Evolutionary conservation across 2,888 invertebrate genomes (phyloP).

Genomic region (Lepeophtheirus nordmannii): DNA sequence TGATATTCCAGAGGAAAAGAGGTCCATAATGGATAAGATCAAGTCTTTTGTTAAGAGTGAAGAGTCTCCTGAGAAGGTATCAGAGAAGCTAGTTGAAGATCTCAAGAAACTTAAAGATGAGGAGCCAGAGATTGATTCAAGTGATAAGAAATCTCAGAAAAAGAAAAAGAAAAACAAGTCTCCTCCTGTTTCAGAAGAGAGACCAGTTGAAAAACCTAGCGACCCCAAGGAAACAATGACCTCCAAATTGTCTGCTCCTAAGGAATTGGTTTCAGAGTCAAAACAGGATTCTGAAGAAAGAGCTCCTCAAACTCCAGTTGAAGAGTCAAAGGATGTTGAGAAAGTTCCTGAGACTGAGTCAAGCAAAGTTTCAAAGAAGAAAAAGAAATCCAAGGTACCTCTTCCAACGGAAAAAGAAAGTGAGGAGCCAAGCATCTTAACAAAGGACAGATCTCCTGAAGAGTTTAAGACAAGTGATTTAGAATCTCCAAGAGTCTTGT

Average conservation of each 20-base stretch:
- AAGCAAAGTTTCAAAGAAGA: neutral
- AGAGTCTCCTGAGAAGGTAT: neutral
- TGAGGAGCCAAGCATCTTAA: neutral
- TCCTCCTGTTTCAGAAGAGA: constrained; percentile 1
- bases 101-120: neutral
- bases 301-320: neutral
- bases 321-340: neutral
- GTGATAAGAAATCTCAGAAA: neutral
- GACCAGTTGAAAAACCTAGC: too few relatives aligned
- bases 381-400: neutral
- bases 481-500: too few relatives aligned
- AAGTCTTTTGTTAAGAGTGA: neutral
- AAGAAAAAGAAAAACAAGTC: neutral
- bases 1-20: neutral
- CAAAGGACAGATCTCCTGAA: neutral
- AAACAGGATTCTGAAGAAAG: neutral
- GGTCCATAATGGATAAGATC: neutral
- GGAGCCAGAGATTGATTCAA: neutral
- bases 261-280: neutral
- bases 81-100: neutral
- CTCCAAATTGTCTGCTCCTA: neutral
- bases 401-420: neutral
- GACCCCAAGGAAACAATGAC: neutral
- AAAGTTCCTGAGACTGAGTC: neutral
- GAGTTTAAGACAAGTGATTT: too few relatives aligned